phyloP scores from a whole-genome alignment of 2,888 invertebrate genomes.

The Ephialtes manifestator region DNA sequence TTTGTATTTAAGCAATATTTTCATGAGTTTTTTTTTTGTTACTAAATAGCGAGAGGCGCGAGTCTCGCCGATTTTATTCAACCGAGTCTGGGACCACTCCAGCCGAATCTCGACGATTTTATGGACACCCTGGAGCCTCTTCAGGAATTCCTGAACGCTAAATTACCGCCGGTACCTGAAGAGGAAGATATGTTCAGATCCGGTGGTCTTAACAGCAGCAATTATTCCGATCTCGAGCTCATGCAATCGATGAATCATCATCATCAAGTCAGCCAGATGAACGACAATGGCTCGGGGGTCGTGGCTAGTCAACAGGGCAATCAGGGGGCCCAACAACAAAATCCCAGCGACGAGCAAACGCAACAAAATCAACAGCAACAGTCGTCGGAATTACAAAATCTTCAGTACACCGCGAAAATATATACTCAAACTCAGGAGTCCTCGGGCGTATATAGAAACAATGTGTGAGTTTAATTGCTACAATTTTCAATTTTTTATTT shows the following conservation, averaged over 20 bases:
- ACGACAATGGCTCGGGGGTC: conserved; percentile 43
- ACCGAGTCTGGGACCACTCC: conserved; percentile 98
- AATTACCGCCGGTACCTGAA: conserved; percentile 89
- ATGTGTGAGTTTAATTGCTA: conserved; percentile 76
- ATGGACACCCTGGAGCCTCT: conserved; percentile 96
- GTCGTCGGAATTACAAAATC: conserved; percentile 79
- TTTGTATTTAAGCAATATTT: not conserved
- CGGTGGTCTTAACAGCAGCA: conserved; percentile 76
- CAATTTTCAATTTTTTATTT: not conserved
- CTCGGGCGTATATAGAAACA: conserved; percentile 79
- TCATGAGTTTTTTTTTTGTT: conserved; percentile 63
- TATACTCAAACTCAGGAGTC: conserved; percentile 81
- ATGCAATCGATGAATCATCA: conserved; percentile 80
- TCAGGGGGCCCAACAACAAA: conserved; percentile 46
- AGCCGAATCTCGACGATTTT: conserved; percentile 98
- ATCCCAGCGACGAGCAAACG: conserved; percentile 54
- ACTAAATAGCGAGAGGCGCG: conserved; percentile 91
- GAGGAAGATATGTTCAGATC: conserved; percentile 86
- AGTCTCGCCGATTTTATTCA: conserved; percentile 98
- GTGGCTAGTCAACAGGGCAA: conserved; percentile 64
- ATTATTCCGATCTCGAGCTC: conserved; percentile 83
- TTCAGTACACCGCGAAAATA: conserved; percentile 84
- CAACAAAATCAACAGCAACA: conserved; percentile 76
- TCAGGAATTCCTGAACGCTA: conserved; percentile 89
- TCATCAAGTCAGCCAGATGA: conserved; percentile 61